Conservation (phyloP, 2,888 invertebrate species). For the Leptinotarsa peninsularis region DNA sequence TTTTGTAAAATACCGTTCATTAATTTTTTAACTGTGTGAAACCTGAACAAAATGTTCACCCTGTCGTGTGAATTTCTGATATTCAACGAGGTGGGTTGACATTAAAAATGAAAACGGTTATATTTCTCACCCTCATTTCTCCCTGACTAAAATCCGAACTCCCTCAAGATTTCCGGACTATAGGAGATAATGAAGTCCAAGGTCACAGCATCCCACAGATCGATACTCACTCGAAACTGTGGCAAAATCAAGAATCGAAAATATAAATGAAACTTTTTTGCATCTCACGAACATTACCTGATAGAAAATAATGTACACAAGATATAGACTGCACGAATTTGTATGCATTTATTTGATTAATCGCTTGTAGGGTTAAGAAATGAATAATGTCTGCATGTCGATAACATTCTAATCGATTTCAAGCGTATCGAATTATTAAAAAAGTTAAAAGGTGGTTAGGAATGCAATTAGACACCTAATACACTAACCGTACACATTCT, state of each 20-base stretch:
- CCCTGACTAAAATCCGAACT: constrained; percentile 12
- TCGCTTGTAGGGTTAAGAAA: too few species aligned
- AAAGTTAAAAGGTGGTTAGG: background rate
- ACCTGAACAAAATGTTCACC: too few species aligned
- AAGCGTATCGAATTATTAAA: background rate
- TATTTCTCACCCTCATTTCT: background rate
- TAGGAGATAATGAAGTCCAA: constrained; percentile 51
- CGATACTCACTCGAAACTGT: constrained; percentile 30
- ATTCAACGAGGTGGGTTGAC: too few species aligned
- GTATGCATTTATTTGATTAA: too few species aligned
- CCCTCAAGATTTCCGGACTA: constrained; percentile 6
- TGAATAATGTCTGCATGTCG: too few species aligned
- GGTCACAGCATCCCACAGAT: constrained; percentile 56
- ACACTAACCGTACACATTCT: background rate
- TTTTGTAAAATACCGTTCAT: too few species aligned
- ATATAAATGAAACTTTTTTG: background rate
- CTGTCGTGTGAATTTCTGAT: too few species aligned
- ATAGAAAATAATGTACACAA: too few species aligned
- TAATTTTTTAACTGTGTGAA: too few species aligned
- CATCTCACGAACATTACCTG: background rate
- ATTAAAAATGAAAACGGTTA: too few species aligned
- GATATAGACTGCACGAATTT: too few species aligned
- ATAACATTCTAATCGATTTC: background rate
- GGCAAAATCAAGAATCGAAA: background rate
- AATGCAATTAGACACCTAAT: background rate